Evolutionary conservation across 2,113 vertebrate species (phyloP).

Genomic region (Ctenodactylus gundi): DNA sequence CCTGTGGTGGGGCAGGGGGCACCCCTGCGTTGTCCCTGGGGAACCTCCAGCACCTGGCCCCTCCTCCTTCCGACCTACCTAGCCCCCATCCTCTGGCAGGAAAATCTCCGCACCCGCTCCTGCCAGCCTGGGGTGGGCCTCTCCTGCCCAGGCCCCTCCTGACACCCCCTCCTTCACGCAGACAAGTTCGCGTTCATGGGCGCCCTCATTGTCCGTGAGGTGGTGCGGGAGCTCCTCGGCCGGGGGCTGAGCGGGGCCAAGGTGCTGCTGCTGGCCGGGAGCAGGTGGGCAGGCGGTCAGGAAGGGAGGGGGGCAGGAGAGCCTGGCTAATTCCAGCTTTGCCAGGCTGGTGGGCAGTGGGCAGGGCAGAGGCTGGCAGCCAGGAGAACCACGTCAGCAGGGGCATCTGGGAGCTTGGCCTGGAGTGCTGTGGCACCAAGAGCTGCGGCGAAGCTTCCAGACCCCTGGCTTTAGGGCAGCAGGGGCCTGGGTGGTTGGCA

Average conservation of each 20-base stretch:
- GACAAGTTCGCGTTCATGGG: slow-evolving; percentile 98
- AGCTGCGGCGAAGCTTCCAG: not conserved
- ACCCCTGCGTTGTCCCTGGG: not conserved
- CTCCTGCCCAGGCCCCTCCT: not conserved
- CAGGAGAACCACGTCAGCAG: accelerated
- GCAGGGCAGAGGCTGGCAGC: not conserved
- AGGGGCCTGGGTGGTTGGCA: not conserved
- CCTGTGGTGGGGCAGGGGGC: not conserved
- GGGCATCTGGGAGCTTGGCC: not conserved
- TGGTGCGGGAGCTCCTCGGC: slow-evolving; percentile 93
- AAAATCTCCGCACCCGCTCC: not conserved
- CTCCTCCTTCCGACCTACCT: not conserved
- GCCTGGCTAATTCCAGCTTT: not conserved
- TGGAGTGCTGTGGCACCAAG: not conserved
- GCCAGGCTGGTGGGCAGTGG: not conserved
- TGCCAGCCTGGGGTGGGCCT: not conserved
- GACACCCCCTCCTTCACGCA: slow-evolving; percentile 69
- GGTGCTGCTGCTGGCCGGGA: slow-evolving; percentile 95
- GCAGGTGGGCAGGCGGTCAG: slow-evolving; percentile 87
- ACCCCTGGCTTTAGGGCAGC: too few relatives aligned
- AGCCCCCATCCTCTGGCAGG: not conserved
- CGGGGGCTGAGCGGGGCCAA: slow-evolving; percentile 94
- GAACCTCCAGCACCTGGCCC: too few relatives aligned
- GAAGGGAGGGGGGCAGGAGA: too few relatives aligned
- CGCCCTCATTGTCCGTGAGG: slow-evolving; percentile 96